These are phyloP conservation scores for Paralichthys olivaceus DNA, from an alignment of 2,113 vertebrate species.

Conservation along the genomic window DNA sequence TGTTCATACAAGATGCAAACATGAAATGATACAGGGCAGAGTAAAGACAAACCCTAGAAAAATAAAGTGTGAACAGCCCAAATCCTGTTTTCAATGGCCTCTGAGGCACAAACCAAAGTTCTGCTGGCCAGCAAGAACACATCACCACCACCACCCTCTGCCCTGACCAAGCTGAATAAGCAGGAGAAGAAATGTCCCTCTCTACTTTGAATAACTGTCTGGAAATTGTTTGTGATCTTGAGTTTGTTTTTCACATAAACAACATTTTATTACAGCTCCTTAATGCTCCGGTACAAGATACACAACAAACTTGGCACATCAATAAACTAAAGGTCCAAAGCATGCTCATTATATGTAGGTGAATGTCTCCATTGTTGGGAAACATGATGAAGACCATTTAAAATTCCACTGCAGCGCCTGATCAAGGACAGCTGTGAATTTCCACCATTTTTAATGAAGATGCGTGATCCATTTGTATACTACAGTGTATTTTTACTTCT, in stretches of 20 bases:
- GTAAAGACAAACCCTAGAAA: slow-evolving; percentile 45
- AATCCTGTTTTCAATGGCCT: slow-evolving; percentile 59
- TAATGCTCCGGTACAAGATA: neutral
- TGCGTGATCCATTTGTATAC: too few relatives aligned
- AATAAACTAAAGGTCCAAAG: neutral
- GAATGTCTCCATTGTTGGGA: slow-evolving; percentile 23
- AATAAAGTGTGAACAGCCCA: slow-evolving; percentile 55
- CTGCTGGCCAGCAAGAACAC: slow-evolving; percentile 69
- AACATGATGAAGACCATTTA: slow-evolving; percentile 8
- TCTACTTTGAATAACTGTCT: neutral
- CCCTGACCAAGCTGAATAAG: slow-evolving; percentile 41
- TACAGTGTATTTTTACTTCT: too few relatives aligned
- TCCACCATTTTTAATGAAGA: too few relatives aligned
- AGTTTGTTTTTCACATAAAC: neutral
- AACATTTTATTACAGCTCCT: too few relatives aligned
- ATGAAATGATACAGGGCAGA: slow-evolving; percentile 66
- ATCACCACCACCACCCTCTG: slow-evolving; percentile 45
- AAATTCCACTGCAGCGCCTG: too few relatives aligned
- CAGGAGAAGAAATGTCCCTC: slow-evolving; percentile 12
- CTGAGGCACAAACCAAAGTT: slow-evolving; percentile 49
- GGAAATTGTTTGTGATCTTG: neutral
- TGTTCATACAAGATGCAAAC: slow-evolving; percentile 76
- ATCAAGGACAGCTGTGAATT: too few relatives aligned
- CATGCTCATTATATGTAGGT: slow-evolving; percentile 4
- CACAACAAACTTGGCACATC: neutral